Evolutionary conservation across 2,113 vertebrate genomes (phyloP), one percentile per base, ranked within the genome.

Genomic region (Rissa tridactyla): DNA sequence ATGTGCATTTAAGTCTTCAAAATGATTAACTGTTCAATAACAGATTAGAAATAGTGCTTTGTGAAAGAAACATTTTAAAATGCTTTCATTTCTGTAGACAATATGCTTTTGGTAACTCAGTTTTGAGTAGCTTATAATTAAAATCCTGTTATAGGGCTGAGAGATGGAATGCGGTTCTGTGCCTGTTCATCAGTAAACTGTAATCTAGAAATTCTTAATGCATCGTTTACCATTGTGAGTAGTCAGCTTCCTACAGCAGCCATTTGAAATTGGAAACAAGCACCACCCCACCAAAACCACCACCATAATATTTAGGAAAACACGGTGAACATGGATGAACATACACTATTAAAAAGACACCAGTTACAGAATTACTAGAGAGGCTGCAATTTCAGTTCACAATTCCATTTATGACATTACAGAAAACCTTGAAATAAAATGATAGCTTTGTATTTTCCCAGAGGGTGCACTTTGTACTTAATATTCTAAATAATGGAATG

Each of bases 41-140:
- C 25, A 77, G 34, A 23, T 93, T 86, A 57, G 79, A 75, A 94
- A 57, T 72, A 82, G 30, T 76, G 60, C 80, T 93, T 95, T 95
- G 44, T 88, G 78, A 86, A 95, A 94, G 36, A 57, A 82, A 49
- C 15, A 22, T 89, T 95, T 95, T 93, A 3, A 82, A 80, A 60
- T 64, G 26, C 62, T 91, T 87, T 70, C 9, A 29, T 84, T 97
- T 86, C 62, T 93, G 60, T 66, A 42, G 73, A 42, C 19, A 27
- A 29, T 42, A 32, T 79, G 25, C 44, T 94, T 93, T 88, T 94
- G 49, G 60, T 82, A 87, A 65, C 49, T 96, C 3, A 49, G 7
- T 84, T 91, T 78, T 82, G 10, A 66, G 66, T 54, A 64, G 21
- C 58, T 92, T 89, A 61, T 90, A 84, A 72, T 92, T 9, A 79